Evolutionary conservation across 2,888 invertebrate genomes (phyloP).

Genomic region (Trilocha varians): DNA sequence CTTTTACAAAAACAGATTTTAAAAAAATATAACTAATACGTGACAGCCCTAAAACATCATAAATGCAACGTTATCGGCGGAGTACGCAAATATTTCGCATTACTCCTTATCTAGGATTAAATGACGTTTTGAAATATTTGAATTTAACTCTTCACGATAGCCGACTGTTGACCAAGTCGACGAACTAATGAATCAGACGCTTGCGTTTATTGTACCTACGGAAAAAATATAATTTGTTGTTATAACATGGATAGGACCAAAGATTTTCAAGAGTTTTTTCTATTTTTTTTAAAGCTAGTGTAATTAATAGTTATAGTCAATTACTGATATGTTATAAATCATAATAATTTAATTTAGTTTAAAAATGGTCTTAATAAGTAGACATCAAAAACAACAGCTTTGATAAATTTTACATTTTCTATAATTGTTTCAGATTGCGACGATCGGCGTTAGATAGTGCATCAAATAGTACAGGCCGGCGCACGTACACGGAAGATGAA

Average conservation of each 20-base stretch:
- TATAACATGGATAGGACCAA: background rate
- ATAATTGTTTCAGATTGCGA: slow-evolving; percentile 41
- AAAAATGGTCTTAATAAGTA: too few relatives aligned
- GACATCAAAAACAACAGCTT: too few relatives aligned
- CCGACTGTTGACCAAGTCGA: slow-evolving; percentile 23
- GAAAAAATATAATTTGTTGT: background rate
- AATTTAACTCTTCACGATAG: slow-evolving; percentile 37
- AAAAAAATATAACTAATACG: background rate
- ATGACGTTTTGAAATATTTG: slow-evolving; percentile 56
- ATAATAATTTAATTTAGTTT: too few relatives aligned
- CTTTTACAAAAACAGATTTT: too few relatives aligned
- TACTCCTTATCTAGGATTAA: slow-evolving; percentile 61
- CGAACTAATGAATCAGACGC: slow-evolving; percentile 1
- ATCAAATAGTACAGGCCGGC: slow-evolving; percentile 75
- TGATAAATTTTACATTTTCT: slow-evolving; percentile 2
- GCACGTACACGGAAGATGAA: slow-evolving; percentile 96
- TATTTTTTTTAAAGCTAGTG: too few relatives aligned
- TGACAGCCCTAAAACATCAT: background rate
- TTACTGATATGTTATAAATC: too few relatives aligned
- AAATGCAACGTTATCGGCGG: slow-evolving; percentile 17
- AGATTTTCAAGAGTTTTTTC: too few relatives aligned
- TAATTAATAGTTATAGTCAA: too few relatives aligned
- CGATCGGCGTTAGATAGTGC: slow-evolving; percentile 38
- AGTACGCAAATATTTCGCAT: slow-evolving; percentile 65
- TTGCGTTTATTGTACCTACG: background rate